phyloP scores from a whole-genome alignment of 2,888 invertebrate genomes.

The Noctua pronuba region DNA sequence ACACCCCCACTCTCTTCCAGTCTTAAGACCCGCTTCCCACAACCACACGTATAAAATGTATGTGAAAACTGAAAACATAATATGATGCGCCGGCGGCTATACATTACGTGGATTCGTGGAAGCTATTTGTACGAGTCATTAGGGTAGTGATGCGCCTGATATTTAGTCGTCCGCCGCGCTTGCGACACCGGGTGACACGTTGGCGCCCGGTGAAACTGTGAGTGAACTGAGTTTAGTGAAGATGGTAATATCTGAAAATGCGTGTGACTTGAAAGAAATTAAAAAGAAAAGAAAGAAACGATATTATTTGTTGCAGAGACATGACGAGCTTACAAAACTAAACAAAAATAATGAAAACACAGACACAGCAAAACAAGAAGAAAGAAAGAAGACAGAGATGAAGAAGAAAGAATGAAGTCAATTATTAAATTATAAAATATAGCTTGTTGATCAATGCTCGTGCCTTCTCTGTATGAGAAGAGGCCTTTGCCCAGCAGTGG shows the following conservation, averaged over 20 bases:
- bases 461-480: too few species aligned
- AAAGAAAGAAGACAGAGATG: not conserved
- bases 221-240: conserved; percentile 42
- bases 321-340: not conserved
- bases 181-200: conserved; percentile 84
- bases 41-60: conserved; percentile 27
- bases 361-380: not conserved
- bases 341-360: not conserved
- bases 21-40: conserved; percentile 42
- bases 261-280: not conserved
- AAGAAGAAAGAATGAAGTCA: not conserved
- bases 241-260: not conserved
- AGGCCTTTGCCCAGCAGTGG: too few species aligned
- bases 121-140: conserved; percentile 83
- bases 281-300: not conserved
- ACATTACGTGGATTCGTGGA: conserved; percentile 61
- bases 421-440: not conserved
- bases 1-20: not conserved
- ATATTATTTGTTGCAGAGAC: not conserved
- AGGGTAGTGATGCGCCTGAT: conserved; percentile 85
- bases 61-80: conserved; percentile 61
- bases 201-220: conserved; percentile 54
- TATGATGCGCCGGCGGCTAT: conserved; percentile 41
- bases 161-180: conserved; percentile 81
- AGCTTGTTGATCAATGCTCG: too few species aligned